phyloP scores from a whole-genome alignment of 2,888 invertebrate species.

The Tachystola acroxantha region DNA sequence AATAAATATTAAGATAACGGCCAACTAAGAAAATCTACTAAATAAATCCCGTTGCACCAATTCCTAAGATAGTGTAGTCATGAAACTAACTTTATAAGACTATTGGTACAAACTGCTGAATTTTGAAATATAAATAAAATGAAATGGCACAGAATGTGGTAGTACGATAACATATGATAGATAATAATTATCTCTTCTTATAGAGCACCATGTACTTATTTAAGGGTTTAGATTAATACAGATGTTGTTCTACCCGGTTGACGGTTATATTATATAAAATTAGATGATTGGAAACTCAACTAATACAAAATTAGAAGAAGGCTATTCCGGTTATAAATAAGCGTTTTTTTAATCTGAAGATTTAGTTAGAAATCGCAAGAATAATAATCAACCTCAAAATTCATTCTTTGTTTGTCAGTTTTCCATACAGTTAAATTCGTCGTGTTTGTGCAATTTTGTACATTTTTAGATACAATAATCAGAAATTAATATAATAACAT shows the following conservation, averaged over 20 bases:
- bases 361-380: too few relatives aligned
- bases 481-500: neutral
- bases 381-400: too few relatives aligned
- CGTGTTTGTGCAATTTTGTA: neutral
- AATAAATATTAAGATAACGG: slow-evolving; percentile 3
- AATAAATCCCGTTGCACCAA: neutral
- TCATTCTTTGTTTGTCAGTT: too few relatives aligned
- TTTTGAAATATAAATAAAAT: neutral
- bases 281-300: too few relatives aligned
- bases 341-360: too few relatives aligned
- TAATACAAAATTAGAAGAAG: too few relatives aligned
- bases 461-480: neutral
- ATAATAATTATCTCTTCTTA: neutral
- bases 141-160: slow-evolving; percentile 1
- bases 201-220: neutral
- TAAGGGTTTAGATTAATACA: too few relatives aligned
- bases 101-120: too few relatives aligned
- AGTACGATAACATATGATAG: neutral
- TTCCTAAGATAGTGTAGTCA: neutral
- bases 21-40: neutral
- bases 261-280: too few relatives aligned
- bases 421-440: neutral
- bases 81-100: too few relatives aligned
- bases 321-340: too few relatives aligned
- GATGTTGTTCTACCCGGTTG: too few relatives aligned